phyloP scores from a whole-genome alignment of 2,888 invertebrate species.

The Aphidius colemani region DNA sequence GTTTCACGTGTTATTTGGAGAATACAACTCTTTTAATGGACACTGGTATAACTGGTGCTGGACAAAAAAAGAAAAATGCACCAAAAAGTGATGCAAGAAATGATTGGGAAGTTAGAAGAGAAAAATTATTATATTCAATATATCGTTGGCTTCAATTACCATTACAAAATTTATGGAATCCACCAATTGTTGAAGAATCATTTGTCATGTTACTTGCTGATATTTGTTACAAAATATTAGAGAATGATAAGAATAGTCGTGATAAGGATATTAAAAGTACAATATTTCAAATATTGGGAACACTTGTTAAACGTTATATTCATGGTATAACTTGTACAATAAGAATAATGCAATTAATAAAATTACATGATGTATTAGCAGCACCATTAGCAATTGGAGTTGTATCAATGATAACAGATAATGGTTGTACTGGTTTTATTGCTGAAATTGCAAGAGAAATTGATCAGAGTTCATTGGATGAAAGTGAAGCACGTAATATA shows the following conservation, averaged over 20 bases:
- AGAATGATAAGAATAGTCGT: slow-evolving; percentile 66
- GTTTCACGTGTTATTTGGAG: slow-evolving; percentile 45
- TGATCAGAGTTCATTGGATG: slow-evolving; percentile 69
- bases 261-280: slow-evolving; percentile 67
- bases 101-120: slow-evolving; percentile 74
- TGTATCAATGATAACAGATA: slow-evolving; percentile 70
- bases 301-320: slow-evolving; percentile 80
- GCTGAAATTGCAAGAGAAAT: slow-evolving; percentile 77
- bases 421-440: slow-evolving; percentile 71
- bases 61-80: slow-evolving; percentile 48
- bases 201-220: slow-evolving; percentile 73
- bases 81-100: slow-evolving; percentile 61
- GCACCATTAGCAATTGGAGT: slow-evolving; percentile 73
- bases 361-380: slow-evolving; percentile 75
- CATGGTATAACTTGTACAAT: slow-evolving; percentile 80
- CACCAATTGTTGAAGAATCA: slow-evolving; percentile 80
- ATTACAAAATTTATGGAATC: slow-evolving; percentile 78
- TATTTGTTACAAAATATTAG: slow-evolving; percentile 75
- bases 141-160: slow-evolving; percentile 73
- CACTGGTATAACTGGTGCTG: slow-evolving; percentile 27
- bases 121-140: slow-evolving; percentile 69
- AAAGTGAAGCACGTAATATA: slow-evolving; percentile 59
- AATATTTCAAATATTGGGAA: slow-evolving; percentile 76
- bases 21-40: slow-evolving; percentile 30
- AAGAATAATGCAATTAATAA: slow-evolving; percentile 74